Evolutionary conservation across 2,888 invertebrate species (phyloP), one percentile per base, ranked within the genome.

Genomic region (Troides aeacus): DNA sequence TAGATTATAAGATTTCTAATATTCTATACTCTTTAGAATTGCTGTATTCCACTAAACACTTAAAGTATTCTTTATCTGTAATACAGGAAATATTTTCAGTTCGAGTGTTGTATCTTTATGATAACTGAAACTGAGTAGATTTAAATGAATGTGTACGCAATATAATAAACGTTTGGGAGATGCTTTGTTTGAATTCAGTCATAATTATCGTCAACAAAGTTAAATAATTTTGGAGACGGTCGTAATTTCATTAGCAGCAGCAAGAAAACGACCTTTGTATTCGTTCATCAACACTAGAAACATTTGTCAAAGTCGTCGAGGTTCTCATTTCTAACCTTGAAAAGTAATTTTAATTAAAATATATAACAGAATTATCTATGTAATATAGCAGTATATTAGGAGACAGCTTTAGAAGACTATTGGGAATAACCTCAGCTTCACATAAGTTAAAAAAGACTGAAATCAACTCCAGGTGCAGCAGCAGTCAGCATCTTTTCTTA

Each of bases 181-280:
- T 57, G 21, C 57, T 57, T 12, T 60, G 21, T 66, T 21, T 62
- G 39, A 1, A 4, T 17, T 42, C 21, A 5, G 39, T 17, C 8
- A 42, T 30, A 58, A 58, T 57, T 62, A 58, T 64, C 53, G 64
- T 60, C 23, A 42, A 23, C 21, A 23, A 64, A 66, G 65, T 59
- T 59, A 5, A 10, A 18, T 58, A 59, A 56, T 61, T 59, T 56
- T 21, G 24, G 17, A 30, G 60, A 42, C 39, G 15, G n/a, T 59
- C 18, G 30, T 42, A 69, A 69, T 64, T 69, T 24, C 53, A 64
- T 61, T 56, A 39, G 36, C 53, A 59, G 18, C 50, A n/a, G 42
- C 18, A 50, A 59, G 18, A 59, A 30, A 30, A 18, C 50, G 50
- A 39, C 60, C 42, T 36, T 56, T 30, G 36, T 21, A 30, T 63